Evolutionary conservation across 2,113 vertebrate species (phyloP).

Genomic region (Crypturellus undulatus): DNA sequence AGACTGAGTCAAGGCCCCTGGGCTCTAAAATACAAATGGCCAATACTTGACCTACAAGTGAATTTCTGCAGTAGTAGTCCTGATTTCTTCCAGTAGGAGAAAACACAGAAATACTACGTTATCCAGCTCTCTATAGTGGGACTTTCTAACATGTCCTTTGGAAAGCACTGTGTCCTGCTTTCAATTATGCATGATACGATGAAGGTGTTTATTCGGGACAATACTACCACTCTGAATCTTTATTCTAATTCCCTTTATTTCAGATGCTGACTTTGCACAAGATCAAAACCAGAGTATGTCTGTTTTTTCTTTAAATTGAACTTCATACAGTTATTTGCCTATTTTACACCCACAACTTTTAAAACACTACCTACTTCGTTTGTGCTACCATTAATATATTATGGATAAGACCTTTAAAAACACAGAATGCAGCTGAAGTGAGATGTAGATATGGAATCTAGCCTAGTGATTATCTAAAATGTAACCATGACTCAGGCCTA

Average conservation of each 20-base stretch:
- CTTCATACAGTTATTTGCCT: not conserved
- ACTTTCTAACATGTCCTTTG: not conserved
- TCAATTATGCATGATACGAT: not conserved
- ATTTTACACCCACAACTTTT: not conserved
- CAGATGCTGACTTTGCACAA: not conserved
- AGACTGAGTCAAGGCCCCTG: not conserved
- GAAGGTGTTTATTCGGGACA: not conserved
- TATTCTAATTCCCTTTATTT: not conserved
- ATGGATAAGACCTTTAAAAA: not conserved
- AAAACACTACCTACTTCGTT: not conserved
- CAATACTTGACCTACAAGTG: not conserved
- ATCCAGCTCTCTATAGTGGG: not conserved
- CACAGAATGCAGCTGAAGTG: not conserved
- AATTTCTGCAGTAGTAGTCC: not conserved
- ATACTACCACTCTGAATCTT: not conserved
- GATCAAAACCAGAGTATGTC: not conserved
- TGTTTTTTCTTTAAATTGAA: not conserved
- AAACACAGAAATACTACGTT: not conserved
- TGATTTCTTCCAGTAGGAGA: not conserved
- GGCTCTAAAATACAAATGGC: not conserved
- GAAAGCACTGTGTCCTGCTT: not conserved
- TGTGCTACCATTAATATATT: not conserved
- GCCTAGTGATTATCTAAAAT: not conserved
- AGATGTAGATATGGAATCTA: not conserved
- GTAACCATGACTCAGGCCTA: not conserved